Conservation (phyloP, 2,797 vertebrate genomes). For the Cossypha polioptera region DNA sequence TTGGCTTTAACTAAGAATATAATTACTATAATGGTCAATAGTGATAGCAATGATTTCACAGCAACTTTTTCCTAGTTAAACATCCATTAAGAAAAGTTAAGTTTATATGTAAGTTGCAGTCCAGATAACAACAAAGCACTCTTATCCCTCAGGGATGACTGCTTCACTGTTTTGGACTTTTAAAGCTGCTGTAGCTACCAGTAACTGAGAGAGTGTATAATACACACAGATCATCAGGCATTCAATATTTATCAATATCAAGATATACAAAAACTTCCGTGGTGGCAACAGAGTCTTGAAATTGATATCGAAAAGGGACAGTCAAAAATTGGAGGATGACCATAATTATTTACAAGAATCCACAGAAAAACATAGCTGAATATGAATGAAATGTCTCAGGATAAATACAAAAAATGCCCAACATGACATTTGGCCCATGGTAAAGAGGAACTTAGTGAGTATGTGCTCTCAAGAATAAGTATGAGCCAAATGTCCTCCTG, state of each 20-base stretch:
- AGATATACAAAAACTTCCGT: not conserved
- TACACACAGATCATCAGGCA: not conserved
- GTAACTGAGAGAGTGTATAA: not conserved
- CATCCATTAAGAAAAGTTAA: not conserved
- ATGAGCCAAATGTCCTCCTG: not conserved
- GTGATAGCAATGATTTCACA: not conserved
- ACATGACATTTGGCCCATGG: rapidly evolving
- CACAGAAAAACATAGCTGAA: not conserved
- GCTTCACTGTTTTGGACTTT: not conserved
- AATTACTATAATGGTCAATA: not conserved
- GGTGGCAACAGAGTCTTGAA: not conserved
- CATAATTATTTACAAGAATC: not conserved
- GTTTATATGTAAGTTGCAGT: not conserved
- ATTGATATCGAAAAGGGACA: not conserved
- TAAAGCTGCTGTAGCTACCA: not conserved
- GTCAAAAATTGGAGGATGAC: not conserved
- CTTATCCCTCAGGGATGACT: not conserved
- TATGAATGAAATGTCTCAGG: not conserved
- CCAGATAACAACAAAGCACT: not conserved
- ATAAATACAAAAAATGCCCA: not conserved
- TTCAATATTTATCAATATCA: not conserved
- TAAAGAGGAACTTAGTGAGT: not conserved
- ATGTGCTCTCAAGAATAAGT: not conserved
- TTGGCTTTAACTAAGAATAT: conserved; percentile 18
- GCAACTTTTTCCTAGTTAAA: not conserved